Percentiles rank a stretch among this genome's conserved stretches.
Evolutionary conservation across 2,888 invertebrate genomes (phyloP).

Genomic region (Sepioteuthis lessoniana): DNA sequence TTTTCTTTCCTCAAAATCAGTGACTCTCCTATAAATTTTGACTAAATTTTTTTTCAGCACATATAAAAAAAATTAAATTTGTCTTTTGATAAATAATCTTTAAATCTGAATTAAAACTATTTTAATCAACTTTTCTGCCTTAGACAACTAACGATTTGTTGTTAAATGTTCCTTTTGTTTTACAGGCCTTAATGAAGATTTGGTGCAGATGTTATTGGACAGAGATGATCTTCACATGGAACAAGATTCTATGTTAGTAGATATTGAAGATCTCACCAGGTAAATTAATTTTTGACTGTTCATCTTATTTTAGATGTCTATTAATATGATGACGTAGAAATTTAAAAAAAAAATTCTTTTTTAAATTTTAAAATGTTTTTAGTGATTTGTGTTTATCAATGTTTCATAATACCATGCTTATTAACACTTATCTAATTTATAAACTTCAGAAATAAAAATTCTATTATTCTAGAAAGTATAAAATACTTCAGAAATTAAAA

Average conservation of each 20-base stretch:
- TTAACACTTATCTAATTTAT: no score
- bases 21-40: no score
- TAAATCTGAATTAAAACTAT: no score
- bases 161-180: neutral
- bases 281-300: slow-evolving; percentile 52
- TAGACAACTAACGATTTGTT: neutral
- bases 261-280: slow-evolving; percentile 92
- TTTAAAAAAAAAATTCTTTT: neutral
- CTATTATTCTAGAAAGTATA: no score
- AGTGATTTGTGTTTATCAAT: neutral
- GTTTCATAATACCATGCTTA: neutral
- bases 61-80: no score
- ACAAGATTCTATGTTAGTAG: slow-evolving; percentile 97
- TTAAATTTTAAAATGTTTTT: neutral
- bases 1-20: no score
- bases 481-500: no score
- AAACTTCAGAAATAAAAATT: no score
- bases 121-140: neutral
- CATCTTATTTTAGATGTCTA: neutral
- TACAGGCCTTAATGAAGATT: slow-evolving; percentile 84
- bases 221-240: slow-evolving; percentile 97
- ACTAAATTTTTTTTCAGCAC: no score
- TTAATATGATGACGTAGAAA: no score
- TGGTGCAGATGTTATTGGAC: slow-evolving; percentile 91
- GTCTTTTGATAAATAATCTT: no score